Conservation (phyloP, 2,888 invertebrate species). For the Watsonalla cultraria region DNA sequence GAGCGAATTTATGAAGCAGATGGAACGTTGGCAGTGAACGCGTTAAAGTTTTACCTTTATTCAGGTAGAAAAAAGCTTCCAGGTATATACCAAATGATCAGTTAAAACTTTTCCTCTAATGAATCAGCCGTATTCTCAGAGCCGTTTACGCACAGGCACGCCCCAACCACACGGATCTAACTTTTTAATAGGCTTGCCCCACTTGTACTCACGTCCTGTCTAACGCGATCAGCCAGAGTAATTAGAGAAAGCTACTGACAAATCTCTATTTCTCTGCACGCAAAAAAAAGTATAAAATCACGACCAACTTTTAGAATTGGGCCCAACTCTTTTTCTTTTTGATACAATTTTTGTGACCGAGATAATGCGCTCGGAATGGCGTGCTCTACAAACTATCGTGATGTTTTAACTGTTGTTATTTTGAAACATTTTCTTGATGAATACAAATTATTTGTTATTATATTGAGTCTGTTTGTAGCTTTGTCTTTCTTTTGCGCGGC, state of each 20-base stretch:
- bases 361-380: constrained; percentile 17
- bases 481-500: too few species aligned
- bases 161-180: constrained; percentile 1
- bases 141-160: neutral
- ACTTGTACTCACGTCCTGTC: constrained; percentile 24
- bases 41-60: too few species aligned
- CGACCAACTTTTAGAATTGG: constrained; percentile 1
- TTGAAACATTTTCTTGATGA: neutral
- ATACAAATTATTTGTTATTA: too few species aligned
- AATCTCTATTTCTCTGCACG: constrained; percentile 16
- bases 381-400: constrained; percentile 1
- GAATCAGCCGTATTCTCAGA: neutral
- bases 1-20: too few species aligned
- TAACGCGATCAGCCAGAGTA: constrained; percentile 35
- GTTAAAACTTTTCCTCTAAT: neutral
- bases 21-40: too few species aligned
- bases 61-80: too few species aligned
- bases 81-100: too few species aligned
- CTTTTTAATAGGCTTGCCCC: constrained; percentile 4
- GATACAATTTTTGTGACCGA: constrained; percentile 27
- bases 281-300: constrained; percentile 27
- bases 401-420: neutral
- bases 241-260: constrained; percentile 50
- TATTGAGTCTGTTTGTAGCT: too few species aligned
- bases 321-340: constrained; percentile 16